Conservation (phyloP, 1,140 invertebrate genomes). For the Adoxophyes honmai region DNA sequence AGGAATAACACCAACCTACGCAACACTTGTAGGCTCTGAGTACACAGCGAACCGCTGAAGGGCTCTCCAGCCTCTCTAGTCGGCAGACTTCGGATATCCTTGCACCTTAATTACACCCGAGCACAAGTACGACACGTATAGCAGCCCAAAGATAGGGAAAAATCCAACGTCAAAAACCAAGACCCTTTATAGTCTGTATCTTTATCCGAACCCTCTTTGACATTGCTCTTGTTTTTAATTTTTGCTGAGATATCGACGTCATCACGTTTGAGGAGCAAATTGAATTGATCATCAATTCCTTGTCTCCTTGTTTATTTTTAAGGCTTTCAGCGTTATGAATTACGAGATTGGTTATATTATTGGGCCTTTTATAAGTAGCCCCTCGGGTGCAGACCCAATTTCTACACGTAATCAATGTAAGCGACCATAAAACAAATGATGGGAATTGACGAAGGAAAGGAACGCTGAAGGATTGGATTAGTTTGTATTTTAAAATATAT, state of each 20-base stretch:
- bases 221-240: neutral
- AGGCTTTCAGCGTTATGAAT: too few relatives aligned
- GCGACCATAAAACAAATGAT: too few relatives aligned
- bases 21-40: conserved; percentile 69
- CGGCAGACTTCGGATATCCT: conserved; percentile 71
- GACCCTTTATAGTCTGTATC: conserved; percentile 23
- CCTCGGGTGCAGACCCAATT: too few relatives aligned
- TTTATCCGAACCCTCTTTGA: neutral
- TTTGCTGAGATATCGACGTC: neutral
- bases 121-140: conserved; percentile 66
- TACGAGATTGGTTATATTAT: too few relatives aligned
- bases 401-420: too few relatives aligned
- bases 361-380: too few relatives aligned
- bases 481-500: too few relatives aligned
- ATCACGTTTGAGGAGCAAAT: neutral
- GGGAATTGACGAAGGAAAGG: neutral
- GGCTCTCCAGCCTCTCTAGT: conserved; percentile 54
- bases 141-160: conserved; percentile 53
- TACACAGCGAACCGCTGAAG: conserved; percentile 62
- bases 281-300: too few relatives aligned
- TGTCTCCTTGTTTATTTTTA: too few relatives aligned
- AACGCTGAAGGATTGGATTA: too few relatives aligned
- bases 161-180: conserved; percentile 54
- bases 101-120: conserved; percentile 74
- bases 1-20: conserved; percentile 58